These are phyloP conservation scores for Paraescarpia echinospica DNA, from an alignment of 1,140 invertebrate genomes.

Conservation along the genomic window DNA sequence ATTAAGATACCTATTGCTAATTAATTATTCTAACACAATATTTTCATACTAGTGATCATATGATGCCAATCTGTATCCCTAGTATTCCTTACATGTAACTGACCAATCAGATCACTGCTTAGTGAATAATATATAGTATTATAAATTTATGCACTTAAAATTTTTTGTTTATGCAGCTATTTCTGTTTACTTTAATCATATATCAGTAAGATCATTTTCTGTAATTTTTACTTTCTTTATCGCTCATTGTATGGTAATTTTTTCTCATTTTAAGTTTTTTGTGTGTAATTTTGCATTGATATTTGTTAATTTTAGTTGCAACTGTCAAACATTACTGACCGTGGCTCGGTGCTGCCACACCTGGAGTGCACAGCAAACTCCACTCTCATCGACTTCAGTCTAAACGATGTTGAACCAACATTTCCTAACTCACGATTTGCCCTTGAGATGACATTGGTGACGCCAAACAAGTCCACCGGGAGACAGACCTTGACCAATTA, in stretches of 20 bases:
- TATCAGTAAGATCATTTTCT: background rate
- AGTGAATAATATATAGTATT: too few species aligned
- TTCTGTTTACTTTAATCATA: too few species aligned
- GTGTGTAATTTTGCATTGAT: too few species aligned
- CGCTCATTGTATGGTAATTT: background rate
- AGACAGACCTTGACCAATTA: background rate
- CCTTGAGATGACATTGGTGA: conserved; percentile 6
- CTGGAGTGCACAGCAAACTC: background rate
- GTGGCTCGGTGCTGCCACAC: background rate
- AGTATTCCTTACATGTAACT: too few species aligned
- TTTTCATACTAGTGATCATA: too few species aligned
- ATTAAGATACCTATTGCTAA: too few species aligned
- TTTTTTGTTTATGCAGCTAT: too few species aligned
- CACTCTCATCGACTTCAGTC: background rate
- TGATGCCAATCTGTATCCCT: too few species aligned
- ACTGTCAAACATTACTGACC: background rate
- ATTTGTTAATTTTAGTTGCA: conserved; percentile 6
- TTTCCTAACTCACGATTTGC: conserved; percentile 1
- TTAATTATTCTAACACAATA: too few species aligned
- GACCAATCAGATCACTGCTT: too few species aligned
- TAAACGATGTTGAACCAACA: background rate
- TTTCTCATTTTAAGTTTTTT: background rate
- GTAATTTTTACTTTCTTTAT: background rate
- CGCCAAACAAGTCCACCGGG: background rate
- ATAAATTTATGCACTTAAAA: too few species aligned